phyloP scores from a whole-genome alignment of 2,888 invertebrate genomes.

The Shargacucullia verbasci region DNA sequence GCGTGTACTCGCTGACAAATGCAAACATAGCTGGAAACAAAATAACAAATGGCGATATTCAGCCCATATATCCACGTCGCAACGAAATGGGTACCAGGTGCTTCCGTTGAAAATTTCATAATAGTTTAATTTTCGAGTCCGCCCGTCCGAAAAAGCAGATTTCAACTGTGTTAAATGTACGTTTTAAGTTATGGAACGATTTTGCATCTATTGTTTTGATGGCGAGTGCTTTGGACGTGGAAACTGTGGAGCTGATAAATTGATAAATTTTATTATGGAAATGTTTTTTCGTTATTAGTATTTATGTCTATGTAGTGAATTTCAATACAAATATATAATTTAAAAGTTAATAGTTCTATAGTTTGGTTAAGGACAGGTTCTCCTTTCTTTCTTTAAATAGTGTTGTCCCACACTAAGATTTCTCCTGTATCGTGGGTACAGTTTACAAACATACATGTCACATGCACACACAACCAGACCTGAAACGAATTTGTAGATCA shows the following conservation, averaged over 20 bases:
- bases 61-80: slow-evolving; percentile 64
- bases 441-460: too few species aligned
- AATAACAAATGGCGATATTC: slow-evolving; percentile 66
- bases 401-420: too few species aligned
- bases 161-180: slow-evolving; percentile 41
- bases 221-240: slow-evolving; percentile 7
- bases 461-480: too few species aligned
- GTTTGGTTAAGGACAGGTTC: too few species aligned
- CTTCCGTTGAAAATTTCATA: slow-evolving; percentile 62
- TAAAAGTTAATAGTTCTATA: too few species aligned
- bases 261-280: slow-evolving; percentile 21
- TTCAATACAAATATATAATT: too few species aligned
- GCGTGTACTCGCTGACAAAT: slow-evolving; percentile 64
- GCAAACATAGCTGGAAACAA: slow-evolving; percentile 64
- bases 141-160: slow-evolving; percentile 54
- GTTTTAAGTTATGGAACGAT: slow-evolving; percentile 43
- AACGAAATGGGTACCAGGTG: slow-evolving; percentile 66
- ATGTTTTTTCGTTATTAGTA: not conserved
- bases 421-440: too few species aligned
- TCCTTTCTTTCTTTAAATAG: too few species aligned
- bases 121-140: slow-evolving; percentile 65
- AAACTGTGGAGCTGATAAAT: slow-evolving; percentile 20
- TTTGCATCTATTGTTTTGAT: slow-evolving; percentile 42
- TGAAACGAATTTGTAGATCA: too few species aligned
- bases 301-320: too few species aligned